Percentiles rank a stretch among this genome's conserved stretches.
phyloP scores from a whole-genome alignment of 2,888 invertebrate genomes.

The Himalopsyche japonica region DNA sequence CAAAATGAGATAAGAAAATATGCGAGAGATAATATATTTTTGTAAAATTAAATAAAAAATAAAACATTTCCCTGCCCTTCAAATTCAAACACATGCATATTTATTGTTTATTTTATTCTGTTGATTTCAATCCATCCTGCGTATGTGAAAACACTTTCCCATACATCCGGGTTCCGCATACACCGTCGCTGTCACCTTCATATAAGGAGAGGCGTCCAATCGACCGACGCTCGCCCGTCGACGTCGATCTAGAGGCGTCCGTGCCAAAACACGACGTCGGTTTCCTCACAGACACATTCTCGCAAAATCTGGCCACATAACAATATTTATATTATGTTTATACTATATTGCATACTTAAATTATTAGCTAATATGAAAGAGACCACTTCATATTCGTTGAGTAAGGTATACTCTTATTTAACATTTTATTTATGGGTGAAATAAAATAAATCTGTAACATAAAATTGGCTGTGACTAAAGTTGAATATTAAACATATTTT shows the following conservation, averaged over 20 bases:
- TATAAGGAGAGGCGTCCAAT: constrained; percentile 11
- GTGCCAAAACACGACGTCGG: not conserved
- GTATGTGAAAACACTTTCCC: not conserved
- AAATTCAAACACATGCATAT: not conserved
- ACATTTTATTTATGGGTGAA: no score
- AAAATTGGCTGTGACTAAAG: no score
- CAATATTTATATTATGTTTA: not conserved
- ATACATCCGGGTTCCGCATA: not conserved
- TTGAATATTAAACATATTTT: no score
- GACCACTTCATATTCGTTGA: no score
- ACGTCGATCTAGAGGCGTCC: not conserved
- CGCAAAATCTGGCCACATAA: not conserved
- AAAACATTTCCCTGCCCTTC: not conserved
- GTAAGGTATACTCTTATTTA: no score
- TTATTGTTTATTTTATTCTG: not conserved
- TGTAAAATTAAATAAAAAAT: no score
- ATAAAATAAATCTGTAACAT: no score
- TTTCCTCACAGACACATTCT: not conserved
- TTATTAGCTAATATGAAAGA: no score
- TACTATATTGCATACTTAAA: no score
- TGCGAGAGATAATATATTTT: no score
- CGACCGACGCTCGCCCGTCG: not conserved
- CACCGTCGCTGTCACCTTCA: not conserved
- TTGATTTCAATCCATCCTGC: not conserved
- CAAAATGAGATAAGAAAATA: no score